phyloP scores from a whole-genome alignment of 2,888 invertebrate species.

The Oscheius myriophilus region DNA sequence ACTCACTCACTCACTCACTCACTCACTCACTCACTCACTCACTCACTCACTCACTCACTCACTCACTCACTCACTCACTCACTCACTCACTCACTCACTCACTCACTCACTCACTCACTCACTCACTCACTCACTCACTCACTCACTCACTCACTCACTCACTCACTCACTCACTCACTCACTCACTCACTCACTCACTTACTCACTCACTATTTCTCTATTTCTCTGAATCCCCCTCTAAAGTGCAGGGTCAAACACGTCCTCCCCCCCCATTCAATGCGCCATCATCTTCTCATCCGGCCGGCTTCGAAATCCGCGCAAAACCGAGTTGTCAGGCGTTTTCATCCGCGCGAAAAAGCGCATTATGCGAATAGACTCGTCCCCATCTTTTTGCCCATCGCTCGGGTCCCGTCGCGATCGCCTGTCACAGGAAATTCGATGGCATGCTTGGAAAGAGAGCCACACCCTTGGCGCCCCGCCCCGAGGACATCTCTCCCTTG shows the following conservation, averaged over 20 bases:
- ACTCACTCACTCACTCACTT: background rate
- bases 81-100: background rate
- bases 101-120: too few relatives aligned
- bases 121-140: background rate
- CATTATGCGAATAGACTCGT: too few relatives aligned
- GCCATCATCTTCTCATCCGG: background rate
- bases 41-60: background rate
- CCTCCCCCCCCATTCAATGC: background rate
- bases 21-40: background rate
- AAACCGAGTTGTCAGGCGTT: constrained; percentile 6
- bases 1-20: background rate
- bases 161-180: background rate
- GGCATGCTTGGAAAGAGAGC: too few relatives aligned
- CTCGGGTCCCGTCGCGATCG: too few relatives aligned
- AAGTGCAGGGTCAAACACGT: too few relatives aligned
- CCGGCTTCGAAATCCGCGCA: background rate
- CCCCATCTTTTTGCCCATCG: too few relatives aligned
- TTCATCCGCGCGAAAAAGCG: background rate
- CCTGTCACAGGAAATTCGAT: too few relatives aligned
- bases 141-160: background rate
- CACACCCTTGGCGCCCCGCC: too few relatives aligned
- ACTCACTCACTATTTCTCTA: background rate
- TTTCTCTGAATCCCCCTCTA: background rate
- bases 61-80: background rate
- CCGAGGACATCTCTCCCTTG: too few relatives aligned